These are phyloP conservation scores for Endomychus coccineus DNA, from an alignment of 2,888 invertebrate species.

Conservation along the genomic window DNA sequence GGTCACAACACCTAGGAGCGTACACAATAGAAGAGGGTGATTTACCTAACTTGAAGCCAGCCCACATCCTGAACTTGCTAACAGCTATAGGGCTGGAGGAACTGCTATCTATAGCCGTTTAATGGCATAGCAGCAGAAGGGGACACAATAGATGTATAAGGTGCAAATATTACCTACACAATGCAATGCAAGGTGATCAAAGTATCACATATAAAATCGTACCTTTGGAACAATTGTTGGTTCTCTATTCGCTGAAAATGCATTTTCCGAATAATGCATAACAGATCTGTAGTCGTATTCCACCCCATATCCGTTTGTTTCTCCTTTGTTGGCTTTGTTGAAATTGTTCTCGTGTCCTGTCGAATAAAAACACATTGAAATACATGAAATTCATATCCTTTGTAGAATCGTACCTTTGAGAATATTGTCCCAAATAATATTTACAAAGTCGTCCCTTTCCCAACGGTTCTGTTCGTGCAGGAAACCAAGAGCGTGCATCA, in stretches of 20 bases:
- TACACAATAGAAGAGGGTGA: too few relatives aligned
- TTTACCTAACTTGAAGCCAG: too few relatives aligned
- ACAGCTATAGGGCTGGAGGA: too few relatives aligned
- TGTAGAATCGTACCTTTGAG: slow-evolving; percentile 48
- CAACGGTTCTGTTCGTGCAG: slow-evolving; percentile 75
- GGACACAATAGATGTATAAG: too few relatives aligned
- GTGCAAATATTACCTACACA: too few relatives aligned
- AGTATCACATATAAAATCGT: slow-evolving; percentile 5
- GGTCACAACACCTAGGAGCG: too few relatives aligned
- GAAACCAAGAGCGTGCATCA: slow-evolving; percentile 74
- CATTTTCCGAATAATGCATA: slow-evolving; percentile 74
- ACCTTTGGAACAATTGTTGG: slow-evolving; percentile 69
- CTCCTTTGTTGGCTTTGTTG: slow-evolving; percentile 53
- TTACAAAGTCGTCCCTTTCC: slow-evolving; percentile 64
- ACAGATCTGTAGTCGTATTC: slow-evolving; percentile 74
- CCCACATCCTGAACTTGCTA: too few relatives aligned
- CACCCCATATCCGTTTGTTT: slow-evolving; percentile 59
- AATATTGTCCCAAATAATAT: slow-evolving; percentile 62
- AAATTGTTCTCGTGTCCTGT: slow-evolving; percentile 64
- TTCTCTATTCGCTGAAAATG: slow-evolving; percentile 64
- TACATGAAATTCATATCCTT: too few relatives aligned
- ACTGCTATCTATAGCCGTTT: too few relatives aligned
- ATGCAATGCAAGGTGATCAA: too few relatives aligned
- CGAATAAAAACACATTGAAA: too few relatives aligned
- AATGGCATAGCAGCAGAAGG: too few relatives aligned